phyloP scores from a whole-genome alignment of 1,140 invertebrate species.

The Cherax quadricarinatus region DNA sequence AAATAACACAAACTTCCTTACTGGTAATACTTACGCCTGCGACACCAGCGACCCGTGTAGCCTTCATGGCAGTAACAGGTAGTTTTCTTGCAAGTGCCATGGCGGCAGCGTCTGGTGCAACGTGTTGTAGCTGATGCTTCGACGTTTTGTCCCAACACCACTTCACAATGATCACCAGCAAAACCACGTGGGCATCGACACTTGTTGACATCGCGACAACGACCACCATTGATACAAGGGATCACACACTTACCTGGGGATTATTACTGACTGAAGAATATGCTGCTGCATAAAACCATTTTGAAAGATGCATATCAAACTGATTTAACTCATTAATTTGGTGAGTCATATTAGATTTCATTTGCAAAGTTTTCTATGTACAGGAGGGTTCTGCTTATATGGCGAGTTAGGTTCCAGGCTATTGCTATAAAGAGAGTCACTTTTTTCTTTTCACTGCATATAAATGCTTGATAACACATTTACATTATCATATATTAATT shows the following conservation, averaged over 20 bases:
- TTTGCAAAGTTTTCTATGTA: no score
- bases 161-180: slow-evolving; percentile 90
- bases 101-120: slow-evolving; percentile 54
- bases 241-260: slow-evolving; percentile 90
- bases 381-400: no score
- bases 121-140: slow-evolving; percentile 14
- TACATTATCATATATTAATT: no score
- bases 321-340: no score
- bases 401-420: no score
- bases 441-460: no score
- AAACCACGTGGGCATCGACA: slow-evolving; percentile 88
- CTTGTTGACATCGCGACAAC: slow-evolving; percentile 90
- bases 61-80: slow-evolving; percentile 43
- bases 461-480: no score
- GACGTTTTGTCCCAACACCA: slow-evolving; percentile 76
- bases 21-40: slow-evolving; percentile 46
- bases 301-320: no score
- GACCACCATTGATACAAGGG: slow-evolving; percentile 90
- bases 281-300: no score
- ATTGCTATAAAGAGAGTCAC: no score
- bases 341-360: no score
- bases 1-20: no score
- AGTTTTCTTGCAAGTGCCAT: slow-evolving; percentile 50
- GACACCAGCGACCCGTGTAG: slow-evolving; percentile 65
- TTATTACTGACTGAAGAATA: background rate